These are phyloP conservation scores for Takifugu bimaculatus DNA, from an alignment of 2,113 vertebrate species.

Conservation along the genomic window DNA sequence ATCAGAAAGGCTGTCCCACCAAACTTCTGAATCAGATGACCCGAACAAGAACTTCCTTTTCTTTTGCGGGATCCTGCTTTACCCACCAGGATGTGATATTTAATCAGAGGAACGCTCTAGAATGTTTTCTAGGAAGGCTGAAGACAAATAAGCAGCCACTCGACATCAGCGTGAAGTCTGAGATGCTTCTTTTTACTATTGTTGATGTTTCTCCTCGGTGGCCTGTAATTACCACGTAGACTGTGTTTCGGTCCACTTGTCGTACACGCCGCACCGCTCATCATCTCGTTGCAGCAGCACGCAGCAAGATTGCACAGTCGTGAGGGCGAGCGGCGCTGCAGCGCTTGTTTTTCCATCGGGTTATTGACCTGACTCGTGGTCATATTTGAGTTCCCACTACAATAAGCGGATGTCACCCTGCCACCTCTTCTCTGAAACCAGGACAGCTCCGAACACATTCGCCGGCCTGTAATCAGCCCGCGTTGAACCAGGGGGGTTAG, in stretches of 20 bases:
- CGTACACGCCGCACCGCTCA: slow-evolving; percentile 23
- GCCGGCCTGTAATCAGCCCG: not conserved
- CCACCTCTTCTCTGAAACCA: slow-evolving; percentile 27
- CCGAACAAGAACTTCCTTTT: slow-evolving; percentile 52
- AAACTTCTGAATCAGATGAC: slow-evolving; percentile 44
- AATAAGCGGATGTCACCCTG: slow-evolving; percentile 47
- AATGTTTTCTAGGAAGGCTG: slow-evolving; percentile 33
- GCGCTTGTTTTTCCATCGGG: slow-evolving; percentile 52
- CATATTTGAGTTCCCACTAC: slow-evolving; percentile 28
- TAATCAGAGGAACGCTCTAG: slow-evolving; percentile 24
- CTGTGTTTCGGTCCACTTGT: slow-evolving; percentile 25
- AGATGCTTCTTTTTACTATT: slow-evolving; percentile 29
- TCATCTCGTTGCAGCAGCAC: slow-evolving; percentile 21
- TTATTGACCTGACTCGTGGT: slow-evolving; percentile 49
- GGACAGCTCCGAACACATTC: slow-evolving; percentile 19
- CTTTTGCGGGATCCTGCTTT: slow-evolving; percentile 24
- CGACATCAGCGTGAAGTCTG: not conserved
- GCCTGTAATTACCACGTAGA: slow-evolving; percentile 46
- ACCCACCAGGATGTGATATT: slow-evolving; percentile 20
- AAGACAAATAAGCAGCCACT: slow-evolving; percentile 23
- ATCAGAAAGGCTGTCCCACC: slow-evolving; percentile 20
- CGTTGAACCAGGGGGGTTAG: not conserved
- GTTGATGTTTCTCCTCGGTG: slow-evolving; percentile 21
- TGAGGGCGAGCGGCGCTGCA: slow-evolving; percentile 16
- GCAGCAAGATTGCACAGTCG: slow-evolving; percentile 11